Evolutionary conservation across 2,888 invertebrate genomes (phyloP), one percentile per base, ranked within the genome.

Genomic region (Hedya salicella): DNA sequence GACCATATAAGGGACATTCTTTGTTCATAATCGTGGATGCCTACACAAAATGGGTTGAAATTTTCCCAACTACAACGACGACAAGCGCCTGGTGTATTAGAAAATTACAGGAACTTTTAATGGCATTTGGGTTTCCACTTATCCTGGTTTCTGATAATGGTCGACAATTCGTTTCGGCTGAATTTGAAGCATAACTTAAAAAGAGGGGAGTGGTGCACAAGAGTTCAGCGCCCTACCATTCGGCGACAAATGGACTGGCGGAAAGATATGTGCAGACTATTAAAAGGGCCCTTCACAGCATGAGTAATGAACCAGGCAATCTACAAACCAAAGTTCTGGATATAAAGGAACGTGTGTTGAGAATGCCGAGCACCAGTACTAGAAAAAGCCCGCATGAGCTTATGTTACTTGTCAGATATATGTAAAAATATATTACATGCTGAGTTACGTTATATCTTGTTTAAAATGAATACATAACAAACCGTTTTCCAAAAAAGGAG

Each of bases 21-120:
- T 65, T 70, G 16, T 17, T 71, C 1, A 70, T 71, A 21, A 46
- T 70, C 0, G 69, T 70, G 6, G 72, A 71, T 52, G 66, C 62
- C 0, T 68, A 59, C 48, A 65, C 69, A 8, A 69, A 65, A 44
- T 59, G 65, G 59, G 9, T 65, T 8, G 59, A 65, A 42, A 32
- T 50, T n/a, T n/a, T n/a, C n/a, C n/a, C n/a, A n/a, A n/a, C n/a
- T n/a, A n/a, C n/a, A n/a, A n/a, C n/a, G n/a, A 8, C 14, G 30
- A 9, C 50, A 30, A 14, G 32, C 70, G 48, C 25, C 69, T n/a
- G 17, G 63, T 16, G 17, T 25, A 68, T 69, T 17, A 67, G 62
- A 2, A 64, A 60, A 3, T 13, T 71, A 17, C 62, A 66, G 16
- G 60, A 64, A 0, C 9, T 70, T 39, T 69, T 25, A 3, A 50